A percentile compares a stretch with the other conserved stretches of the same genome.
phyloP scores from a whole-genome alignment of 2,888 invertebrate species.

The Chrysolina americana region DNA sequence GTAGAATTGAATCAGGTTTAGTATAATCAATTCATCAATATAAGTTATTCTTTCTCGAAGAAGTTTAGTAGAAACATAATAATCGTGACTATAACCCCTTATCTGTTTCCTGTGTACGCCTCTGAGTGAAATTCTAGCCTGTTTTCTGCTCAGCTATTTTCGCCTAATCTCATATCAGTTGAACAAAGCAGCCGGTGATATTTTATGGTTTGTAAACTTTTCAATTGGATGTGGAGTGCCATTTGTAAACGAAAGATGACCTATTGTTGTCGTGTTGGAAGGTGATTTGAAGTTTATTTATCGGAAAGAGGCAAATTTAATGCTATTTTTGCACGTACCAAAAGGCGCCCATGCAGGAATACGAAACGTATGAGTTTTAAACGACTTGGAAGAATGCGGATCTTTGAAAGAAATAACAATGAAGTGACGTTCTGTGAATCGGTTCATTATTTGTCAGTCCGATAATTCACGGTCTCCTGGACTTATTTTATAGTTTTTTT shows the following conservation, averaged over 20 bases:
- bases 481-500: slow-evolving; percentile 12
- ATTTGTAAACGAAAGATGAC: slow-evolving; percentile 44
- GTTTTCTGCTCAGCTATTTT: slow-evolving; percentile 48
- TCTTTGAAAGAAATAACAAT: slow-evolving; percentile 27
- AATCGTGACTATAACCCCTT: not conserved
- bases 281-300: slow-evolving; percentile 52
- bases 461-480: slow-evolving; percentile 35
- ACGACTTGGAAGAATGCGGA: slow-evolving; percentile 45
- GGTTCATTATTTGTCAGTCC: slow-evolving; percentile 37
- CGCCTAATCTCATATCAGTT: slow-evolving; percentile 43
- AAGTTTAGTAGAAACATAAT: too few species aligned
- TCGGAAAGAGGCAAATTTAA: slow-evolving; percentile 51
- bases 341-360: slow-evolving; percentile 41
- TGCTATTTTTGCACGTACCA: slow-evolving; percentile 47
- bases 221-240: slow-evolving; percentile 48
- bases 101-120: not conserved
- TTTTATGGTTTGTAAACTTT: slow-evolving; percentile 62
- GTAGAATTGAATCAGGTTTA: too few species aligned
- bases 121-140: slow-evolving; percentile 12
- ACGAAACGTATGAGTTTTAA: slow-evolving; percentile 51
- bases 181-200: slow-evolving; percentile 51
- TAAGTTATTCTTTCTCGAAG: too few species aligned
- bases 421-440: slow-evolving; percentile 30
- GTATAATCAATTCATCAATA: too few species aligned
- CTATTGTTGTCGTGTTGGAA: slow-evolving; percentile 42